Evolutionary conservation across 2,797 vertebrate species (phyloP), one percentile per base, ranked within the genome.

Genomic region (Ceryle rudis): DNA sequence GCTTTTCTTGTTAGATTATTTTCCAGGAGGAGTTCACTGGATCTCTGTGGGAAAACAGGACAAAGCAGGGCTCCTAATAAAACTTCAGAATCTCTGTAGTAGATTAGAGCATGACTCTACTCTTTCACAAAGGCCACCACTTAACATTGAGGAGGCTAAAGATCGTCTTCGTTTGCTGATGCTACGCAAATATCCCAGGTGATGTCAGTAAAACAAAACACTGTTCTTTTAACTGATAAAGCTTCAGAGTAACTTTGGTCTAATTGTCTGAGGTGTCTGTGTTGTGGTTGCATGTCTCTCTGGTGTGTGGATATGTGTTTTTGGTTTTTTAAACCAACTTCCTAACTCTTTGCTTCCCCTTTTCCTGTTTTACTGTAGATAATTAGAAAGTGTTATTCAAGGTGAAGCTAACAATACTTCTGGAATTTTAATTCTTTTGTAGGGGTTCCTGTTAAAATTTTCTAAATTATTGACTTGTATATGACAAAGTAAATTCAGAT

Each of bases 21-120:
- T 99, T 93, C 99, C 99, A 28, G 99, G 98, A 79, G 99, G 99
- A 42, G 97, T 99, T 78, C 98, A 99, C 71, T 99, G 99, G 99
- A 96, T 99, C 92, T 99, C 99, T 81, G 97, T 99, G 44, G 99
- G 99, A 67, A 99, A 99, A 94, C 98, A 99, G 95, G 99, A 99
- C 90, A 99, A 99, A 96, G 96, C 99, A 28, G 99, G 99, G 46
- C 98, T 99, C 57, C 98, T 99, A 81, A 99, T 99, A 95, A 99
- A 99, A 95, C 98, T 99, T 78, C 99, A 99, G 96, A 99, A 99
- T 70, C 97, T 99, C 86, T 99, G 99, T 71, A 98, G 99, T 75
- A 99, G 99, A 28, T 94, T 99, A 98, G 99, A 99, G 85, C 99
- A 99, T 86, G 98, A 99, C 58, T 97, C 97, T 37, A 97, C 98